A percentile compares a stretch with the other conserved stretches of the same genome.
Evolutionary conservation across 2,888 invertebrate species (phyloP).

Genomic region (Epinotia bilunana): DNA sequence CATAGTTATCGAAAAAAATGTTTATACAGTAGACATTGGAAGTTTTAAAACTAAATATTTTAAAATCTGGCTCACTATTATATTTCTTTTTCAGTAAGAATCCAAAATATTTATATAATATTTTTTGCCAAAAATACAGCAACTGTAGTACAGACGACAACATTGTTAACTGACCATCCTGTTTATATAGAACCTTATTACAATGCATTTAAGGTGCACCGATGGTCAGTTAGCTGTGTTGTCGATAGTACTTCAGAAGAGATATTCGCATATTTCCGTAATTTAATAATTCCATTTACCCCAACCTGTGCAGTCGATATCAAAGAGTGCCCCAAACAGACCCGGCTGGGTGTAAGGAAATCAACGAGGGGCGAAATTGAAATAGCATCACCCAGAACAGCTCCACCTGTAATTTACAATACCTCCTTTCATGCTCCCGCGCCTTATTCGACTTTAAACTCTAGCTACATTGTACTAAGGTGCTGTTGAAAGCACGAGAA

Average conservation of each 20-base stretch:
- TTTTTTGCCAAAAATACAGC: not conserved
- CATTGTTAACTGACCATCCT: too few species aligned
- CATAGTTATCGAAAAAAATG: too few species aligned
- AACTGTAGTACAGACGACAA: too few species aligned
- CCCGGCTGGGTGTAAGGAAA: constrained; percentile 25
- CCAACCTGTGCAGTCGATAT: constrained; percentile 22
- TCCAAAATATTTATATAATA: too few species aligned
- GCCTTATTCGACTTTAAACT: not conserved
- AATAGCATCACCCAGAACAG: constrained; percentile 32
- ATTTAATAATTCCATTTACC: constrained; percentile 24
- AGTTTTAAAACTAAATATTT: too few species aligned
- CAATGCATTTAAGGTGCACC: too few species aligned
- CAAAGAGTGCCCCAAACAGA: constrained; percentile 28
- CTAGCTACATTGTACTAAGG: not conserved
- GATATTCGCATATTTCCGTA: constrained; percentile 9
- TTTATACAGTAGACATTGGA: too few species aligned
- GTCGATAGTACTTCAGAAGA: not conserved
- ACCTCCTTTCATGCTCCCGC: not conserved
- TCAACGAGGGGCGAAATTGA: constrained; percentile 36
- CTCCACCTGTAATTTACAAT: not conserved
- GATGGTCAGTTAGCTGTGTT: too few species aligned
- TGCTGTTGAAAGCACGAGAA: not conserved
- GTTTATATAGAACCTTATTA: too few species aligned
- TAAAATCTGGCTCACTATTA: too few species aligned
- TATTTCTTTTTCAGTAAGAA: too few species aligned